Conservation (phyloP, 2,888 invertebrate species). For the Aproaerema taeniolella region DNA sequence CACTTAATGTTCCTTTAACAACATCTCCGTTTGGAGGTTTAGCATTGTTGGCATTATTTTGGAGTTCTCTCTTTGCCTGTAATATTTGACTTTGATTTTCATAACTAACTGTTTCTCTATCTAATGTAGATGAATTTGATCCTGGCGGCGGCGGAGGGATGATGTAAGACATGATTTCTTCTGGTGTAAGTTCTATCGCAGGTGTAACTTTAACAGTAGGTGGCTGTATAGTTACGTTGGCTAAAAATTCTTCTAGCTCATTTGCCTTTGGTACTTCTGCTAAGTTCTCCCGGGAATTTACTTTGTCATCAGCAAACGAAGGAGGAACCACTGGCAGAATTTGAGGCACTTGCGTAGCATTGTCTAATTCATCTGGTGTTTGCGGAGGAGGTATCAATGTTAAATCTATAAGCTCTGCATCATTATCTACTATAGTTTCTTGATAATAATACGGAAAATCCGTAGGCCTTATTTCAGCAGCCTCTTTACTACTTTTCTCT, state of each 20-base stretch:
- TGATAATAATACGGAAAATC: slow-evolving; percentile 67
- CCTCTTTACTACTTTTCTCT: slow-evolving; percentile 78
- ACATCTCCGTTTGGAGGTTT: slow-evolving; percentile 64
- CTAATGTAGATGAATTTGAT: slow-evolving; percentile 68
- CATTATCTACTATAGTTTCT: slow-evolving; percentile 67
- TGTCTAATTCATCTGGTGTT: slow-evolving; percentile 88
- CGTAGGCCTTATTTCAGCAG: slow-evolving; percentile 50
- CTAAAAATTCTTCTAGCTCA: slow-evolving; percentile 89
- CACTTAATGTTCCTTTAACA: slow-evolving; percentile 76
- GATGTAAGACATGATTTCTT: slow-evolving; percentile 90
- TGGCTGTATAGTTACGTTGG: slow-evolving; percentile 88
- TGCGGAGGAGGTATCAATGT: slow-evolving; percentile 92
- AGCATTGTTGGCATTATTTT: slow-evolving; percentile 30
- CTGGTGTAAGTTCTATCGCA: slow-evolving; percentile 86
- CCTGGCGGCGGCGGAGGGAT: slow-evolving; percentile 87
- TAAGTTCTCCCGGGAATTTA: slow-evolving; percentile 42
- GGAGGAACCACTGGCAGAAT: slow-evolving; percentile 85
- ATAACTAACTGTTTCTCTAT: slow-evolving; percentile 59
- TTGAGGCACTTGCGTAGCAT: slow-evolving; percentile 80
- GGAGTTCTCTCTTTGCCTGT: slow-evolving; percentile 39
- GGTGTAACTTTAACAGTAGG: slow-evolving; percentile 86
- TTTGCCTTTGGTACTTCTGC: slow-evolving; percentile 58
- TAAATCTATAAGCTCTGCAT: slow-evolving; percentile 93
- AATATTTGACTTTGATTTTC: slow-evolving; percentile 56
- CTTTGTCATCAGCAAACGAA: slow-evolving; percentile 83